A percentile compares a stretch with the other conserved stretches of the same genome.
These are phyloP conservation scores for Ennomos erosarius DNA, from an alignment of 2,888 invertebrate species.

Conservation along the genomic window DNA sequence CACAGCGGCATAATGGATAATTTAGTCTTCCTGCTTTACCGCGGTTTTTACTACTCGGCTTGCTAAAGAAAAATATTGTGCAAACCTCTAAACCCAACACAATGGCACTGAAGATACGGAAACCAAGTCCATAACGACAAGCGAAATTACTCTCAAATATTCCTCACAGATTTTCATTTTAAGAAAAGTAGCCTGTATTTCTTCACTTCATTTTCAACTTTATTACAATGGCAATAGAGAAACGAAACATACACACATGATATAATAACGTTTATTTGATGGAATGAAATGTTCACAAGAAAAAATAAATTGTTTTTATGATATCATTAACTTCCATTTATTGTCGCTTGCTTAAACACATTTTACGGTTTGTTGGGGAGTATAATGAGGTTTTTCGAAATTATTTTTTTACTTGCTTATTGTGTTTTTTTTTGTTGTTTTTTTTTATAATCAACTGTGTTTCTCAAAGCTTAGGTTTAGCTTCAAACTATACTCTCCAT, in stretches of 20 bases:
- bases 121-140: conserved; percentile 53
- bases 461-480: too few species aligned
- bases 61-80: conserved; percentile 24
- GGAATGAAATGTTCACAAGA: conserved; percentile 45
- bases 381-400: conserved; percentile 28
- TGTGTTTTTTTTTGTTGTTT: background rate
- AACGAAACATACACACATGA: conserved; percentile 32
- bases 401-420: conserved; percentile 12
- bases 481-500: too few species aligned
- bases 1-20: conserved; percentile 21
- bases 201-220: conserved; percentile 39
- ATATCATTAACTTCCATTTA: conserved; percentile 57
- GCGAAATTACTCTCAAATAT: conserved; percentile 59
- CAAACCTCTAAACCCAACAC: conserved; percentile 43
- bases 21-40: conserved; percentile 18
- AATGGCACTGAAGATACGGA: conserved; percentile 49
- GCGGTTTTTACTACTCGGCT: conserved; percentile 21
- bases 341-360: conserved; percentile 52
- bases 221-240: conserved; percentile 35
- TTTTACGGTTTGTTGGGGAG: conserved; percentile 45
- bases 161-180: conserved; percentile 45
- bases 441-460: too few species aligned
- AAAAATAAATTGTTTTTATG: conserved; percentile 56
- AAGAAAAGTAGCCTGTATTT: conserved; percentile 28
- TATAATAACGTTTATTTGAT: conserved; percentile 43